phyloP scores from a whole-genome alignment of 2,113 vertebrate genomes.

The Semnopithecus entellus region DNA sequence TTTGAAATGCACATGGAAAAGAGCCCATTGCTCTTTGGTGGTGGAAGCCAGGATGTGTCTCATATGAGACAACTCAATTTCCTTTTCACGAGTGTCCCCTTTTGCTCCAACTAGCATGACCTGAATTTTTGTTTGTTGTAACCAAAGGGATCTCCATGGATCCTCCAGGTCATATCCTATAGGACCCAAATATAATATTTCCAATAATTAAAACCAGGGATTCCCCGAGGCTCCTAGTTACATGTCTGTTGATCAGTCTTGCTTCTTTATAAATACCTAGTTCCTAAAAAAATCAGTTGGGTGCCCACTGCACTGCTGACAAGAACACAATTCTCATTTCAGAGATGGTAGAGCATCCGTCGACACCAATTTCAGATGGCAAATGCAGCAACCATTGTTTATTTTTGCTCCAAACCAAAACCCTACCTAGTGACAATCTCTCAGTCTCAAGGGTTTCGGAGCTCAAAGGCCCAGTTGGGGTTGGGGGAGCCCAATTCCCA shows the following conservation, averaged over 20 bases:
- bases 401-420: neutral
- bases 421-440: no score
- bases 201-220: no score
- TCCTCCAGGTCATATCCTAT: neutral
- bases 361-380: no score
- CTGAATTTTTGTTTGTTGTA: neutral
- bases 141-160: neutral
- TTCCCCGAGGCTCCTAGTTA: neutral
- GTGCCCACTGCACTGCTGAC: neutral
- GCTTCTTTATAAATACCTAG: neutral
- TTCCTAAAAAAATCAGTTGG: neutral
- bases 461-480: neutral
- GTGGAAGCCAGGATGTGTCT: neutral
- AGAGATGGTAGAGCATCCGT: accelerated
- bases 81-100: neutral
- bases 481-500: no score
- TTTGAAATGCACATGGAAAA: neutral
- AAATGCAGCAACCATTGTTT: accelerated
- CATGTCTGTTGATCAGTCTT: accelerated
- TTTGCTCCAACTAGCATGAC: neutral
- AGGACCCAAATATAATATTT: neutral
- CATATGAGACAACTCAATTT: neutral
- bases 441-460: neutral
- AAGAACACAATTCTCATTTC: neutral
- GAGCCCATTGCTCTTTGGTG: neutral